Evolutionary conservation across 2,797 vertebrate genomes (phyloP).

Genomic region (Anguilla megastoma): DNA sequence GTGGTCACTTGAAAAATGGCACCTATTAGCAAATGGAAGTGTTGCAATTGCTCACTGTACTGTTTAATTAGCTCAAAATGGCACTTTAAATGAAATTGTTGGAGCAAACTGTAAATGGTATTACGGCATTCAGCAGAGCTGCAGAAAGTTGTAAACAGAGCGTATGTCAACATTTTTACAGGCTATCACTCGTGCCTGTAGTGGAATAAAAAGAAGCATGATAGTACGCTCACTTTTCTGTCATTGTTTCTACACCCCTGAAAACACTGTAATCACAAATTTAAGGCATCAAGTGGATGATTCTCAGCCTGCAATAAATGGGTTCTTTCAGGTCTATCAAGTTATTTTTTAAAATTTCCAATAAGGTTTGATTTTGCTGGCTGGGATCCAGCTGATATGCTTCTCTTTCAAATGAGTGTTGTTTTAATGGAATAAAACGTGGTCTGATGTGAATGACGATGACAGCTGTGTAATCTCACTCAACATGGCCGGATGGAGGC

Average conservation of each 20-base stretch:
- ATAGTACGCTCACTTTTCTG: constrained; percentile 30
- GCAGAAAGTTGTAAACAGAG: not conserved
- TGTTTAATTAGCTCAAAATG: constrained; percentile 75
- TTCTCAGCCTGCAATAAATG: constrained; percentile 31
- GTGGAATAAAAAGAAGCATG: constrained; percentile 41
- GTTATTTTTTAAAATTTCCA: constrained; percentile 15
- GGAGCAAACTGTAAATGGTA: constrained; percentile 62
- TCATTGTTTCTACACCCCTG: constrained; percentile 36
- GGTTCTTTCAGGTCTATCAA: constrained; percentile 1
- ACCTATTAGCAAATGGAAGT: constrained; percentile 71
- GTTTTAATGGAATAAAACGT: not conserved
- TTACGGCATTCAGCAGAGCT: constrained; percentile 39
- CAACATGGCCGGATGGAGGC: not conserved
- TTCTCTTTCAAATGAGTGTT: constrained; percentile 37
- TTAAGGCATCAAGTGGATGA: constrained; percentile 36
- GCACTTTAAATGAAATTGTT: constrained; percentile 72
- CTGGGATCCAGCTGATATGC: not conserved
- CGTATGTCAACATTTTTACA: constrained; percentile 25
- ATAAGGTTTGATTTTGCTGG: constrained; percentile 7
- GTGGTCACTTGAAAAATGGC: constrained; percentile 67
- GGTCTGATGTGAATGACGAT: not conserved
- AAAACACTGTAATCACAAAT: constrained; percentile 20
- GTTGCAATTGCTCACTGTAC: constrained; percentile 65
- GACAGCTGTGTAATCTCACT: not conserved
- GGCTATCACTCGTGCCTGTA: constrained; percentile 10